Evolutionary conservation across 2,888 invertebrate genomes (phyloP), one percentile per base, ranked within the genome.

Genomic region (Calliscelio sp.): DNA sequence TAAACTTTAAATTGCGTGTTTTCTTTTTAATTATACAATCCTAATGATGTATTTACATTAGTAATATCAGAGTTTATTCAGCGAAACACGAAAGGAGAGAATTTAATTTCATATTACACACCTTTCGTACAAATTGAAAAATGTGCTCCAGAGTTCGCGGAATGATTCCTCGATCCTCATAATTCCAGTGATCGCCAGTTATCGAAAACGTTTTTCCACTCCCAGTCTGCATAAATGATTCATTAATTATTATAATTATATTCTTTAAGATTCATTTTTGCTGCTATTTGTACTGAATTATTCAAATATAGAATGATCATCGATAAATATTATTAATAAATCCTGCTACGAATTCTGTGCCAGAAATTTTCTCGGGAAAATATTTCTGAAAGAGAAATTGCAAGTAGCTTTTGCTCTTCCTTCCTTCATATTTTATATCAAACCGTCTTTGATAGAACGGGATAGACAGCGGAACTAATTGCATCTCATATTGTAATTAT

Each of bases 161-260:
- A 77, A 94, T 93, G 41, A 95, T 93, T 55, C 95, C 95, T 77
- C 94, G 91, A 18, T 93, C 91, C n/a, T 93, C 90, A 82, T 92
- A 93, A 22, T 90, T 89, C 70, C 90, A 89, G 6, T 93, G 91
- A 16, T 93, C 93, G 10, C 95, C 94, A 4, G 94, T 94, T 86
- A 94, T 94, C 18, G 94, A 92, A 85, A 93, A 94, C 0, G 94
- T 94, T 89, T 95, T 95, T 6, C 94, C 94, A 89, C 94, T 94
- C 44, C 94, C 94, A 14, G 94, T 94, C 94, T 94, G 14, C 61
- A 55, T 10, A 59, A 70, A 73, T n/a, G n/a, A n/a, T n/a, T n/a
- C n/a, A n/a, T n/a, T n/a, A n/a, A n/a, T n/a, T n/a, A n/a, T n/a
- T n/a, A n/a, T n/a, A n/a, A n/a, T n/a, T n/a, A n/a, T n/a, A n/a